Evolutionary conservation across 2,888 invertebrate genomes (phyloP), one percentile per base, ranked within the genome.

Genomic region (Leptothorax acervorum): DNA sequence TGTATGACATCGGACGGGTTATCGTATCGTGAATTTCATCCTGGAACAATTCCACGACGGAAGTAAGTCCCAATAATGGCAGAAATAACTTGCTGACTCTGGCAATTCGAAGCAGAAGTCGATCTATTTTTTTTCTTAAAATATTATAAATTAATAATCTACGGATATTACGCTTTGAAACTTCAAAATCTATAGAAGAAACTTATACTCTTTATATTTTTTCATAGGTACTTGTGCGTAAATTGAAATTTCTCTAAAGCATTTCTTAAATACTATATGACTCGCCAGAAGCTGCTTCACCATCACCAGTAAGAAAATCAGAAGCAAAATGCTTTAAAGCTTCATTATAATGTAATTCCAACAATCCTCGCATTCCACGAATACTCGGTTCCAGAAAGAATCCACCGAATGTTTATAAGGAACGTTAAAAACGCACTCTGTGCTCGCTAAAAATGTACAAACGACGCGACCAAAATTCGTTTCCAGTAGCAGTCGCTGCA

Each of bases 391-490:
- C 15, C 57, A 12, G 4, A 8, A 51, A 81, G 60, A 62, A 73
- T 81, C 39, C 60, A 62, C 45, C 73, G 48, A 81, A 79, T 57
- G 71, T 48, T 71, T 71, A 39, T 62, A 39, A 45, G 28, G 12
- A 71, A 35, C 35, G 18, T 8, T 60, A 79, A 79, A 79, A 73
- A 48, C 57, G 70, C 71, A 39, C 45, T 57, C 28, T 45, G 2
- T 23, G 12, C 12, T 79, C 79, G 48, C 79, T 60, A 73, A 81
- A 79, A 81, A 73, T 73, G 48, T 73, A 73, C 79, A 81, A 81
- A 73, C 60, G 73, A 81, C 45, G 35, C 51, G 60, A 81, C 71
- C 79, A 60, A 81, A 81, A 81, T 73, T 81, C 73, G 79, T 81
- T 60, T 73, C 73, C 15, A 42, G 53, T 28, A 3, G 8, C 45